Evolutionary conservation across 2,888 invertebrate genomes (phyloP).

Genomic region (Hemistola chrysoprasaria): DNA sequence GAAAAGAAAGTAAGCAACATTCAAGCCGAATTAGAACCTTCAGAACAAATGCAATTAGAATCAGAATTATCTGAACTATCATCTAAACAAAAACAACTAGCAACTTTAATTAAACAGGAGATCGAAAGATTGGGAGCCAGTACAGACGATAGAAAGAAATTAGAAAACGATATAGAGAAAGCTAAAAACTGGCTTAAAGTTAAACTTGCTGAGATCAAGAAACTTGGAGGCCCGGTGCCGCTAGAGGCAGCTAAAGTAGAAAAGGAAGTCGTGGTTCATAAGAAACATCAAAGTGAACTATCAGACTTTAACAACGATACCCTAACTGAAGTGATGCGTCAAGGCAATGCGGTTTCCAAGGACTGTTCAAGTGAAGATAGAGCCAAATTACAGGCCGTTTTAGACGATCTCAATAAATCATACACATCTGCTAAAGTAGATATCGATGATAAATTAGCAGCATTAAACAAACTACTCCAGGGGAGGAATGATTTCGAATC

Average conservation of each 20-base stretch:
- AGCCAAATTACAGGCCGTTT: constrained; percentile 83
- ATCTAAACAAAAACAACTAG: constrained; percentile 88
- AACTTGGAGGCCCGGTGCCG: constrained; percentile 89
- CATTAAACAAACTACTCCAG: constrained; percentile 87
- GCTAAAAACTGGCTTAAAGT: constrained; percentile 91
- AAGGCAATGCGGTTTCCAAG: constrained; percentile 88
- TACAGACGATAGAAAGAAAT: constrained; percentile 87
- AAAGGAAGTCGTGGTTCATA: constrained; percentile 89
- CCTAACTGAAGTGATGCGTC: constrained; percentile 88
- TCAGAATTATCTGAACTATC: constrained; percentile 87
- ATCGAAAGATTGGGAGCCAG: constrained; percentile 87
- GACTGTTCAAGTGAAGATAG: constrained; percentile 90
- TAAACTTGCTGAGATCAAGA: constrained; percentile 88
- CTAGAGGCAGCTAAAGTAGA: constrained; percentile 92
- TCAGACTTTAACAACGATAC: constrained; percentile 89
- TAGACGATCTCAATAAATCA: constrained; percentile 87
- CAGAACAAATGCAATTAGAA: constrained; percentile 91
- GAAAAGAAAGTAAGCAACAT: constrained; percentile 92
- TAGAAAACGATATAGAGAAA: constrained; percentile 90
- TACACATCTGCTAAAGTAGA: constrained; percentile 88
- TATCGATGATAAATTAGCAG: constrained; percentile 86
- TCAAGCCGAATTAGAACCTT: constrained; percentile 91
- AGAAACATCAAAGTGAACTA: constrained; percentile 88
- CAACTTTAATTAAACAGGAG: constrained; percentile 87
- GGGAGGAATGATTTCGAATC: constrained; percentile 91